A percentile compares a stretch with the other conserved stretches of the same genome.
phyloP scores from a whole-genome alignment of 2,113 vertebrate species.

The Acrocephalus arundinaceus region DNA sequence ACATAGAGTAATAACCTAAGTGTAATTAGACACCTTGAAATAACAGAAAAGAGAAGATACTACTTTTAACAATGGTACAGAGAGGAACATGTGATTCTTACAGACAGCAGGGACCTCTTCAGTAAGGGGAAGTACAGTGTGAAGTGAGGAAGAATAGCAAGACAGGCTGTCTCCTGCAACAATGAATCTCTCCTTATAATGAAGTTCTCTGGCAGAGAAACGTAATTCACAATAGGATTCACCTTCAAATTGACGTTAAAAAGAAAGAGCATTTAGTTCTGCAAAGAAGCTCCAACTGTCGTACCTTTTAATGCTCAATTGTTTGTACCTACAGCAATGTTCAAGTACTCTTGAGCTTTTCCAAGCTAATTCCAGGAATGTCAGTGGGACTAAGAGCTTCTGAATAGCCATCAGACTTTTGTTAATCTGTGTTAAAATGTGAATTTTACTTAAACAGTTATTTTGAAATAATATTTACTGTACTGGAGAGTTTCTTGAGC shows the following conservation, averaged over 20 bases:
- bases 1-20: neutral
- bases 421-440: neutral
- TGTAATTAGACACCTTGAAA: neutral
- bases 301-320: neutral
- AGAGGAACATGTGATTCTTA: neutral
- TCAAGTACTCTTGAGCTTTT: neutral
- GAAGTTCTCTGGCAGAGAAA: neutral
- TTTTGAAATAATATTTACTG: neutral
- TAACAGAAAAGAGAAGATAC: neutral
- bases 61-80: neutral
- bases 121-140: neutral
- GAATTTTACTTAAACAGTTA: neutral
- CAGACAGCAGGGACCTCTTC: neutral
- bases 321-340: neutral
- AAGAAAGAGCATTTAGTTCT: neutral
- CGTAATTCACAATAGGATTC: neutral
- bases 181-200: neutral
- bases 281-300: neutral
- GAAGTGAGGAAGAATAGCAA: neutral
- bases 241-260: constrained; percentile 12
- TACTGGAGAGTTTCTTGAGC: neutral
- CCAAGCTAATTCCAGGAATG: neutral
- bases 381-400: neutral
- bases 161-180: neutral
- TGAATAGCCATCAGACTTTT: neutral